These are phyloP conservation scores for Theristicus caerulescens DNA, from an alignment of 2,113 vertebrate species.

Conservation along the genomic window DNA sequence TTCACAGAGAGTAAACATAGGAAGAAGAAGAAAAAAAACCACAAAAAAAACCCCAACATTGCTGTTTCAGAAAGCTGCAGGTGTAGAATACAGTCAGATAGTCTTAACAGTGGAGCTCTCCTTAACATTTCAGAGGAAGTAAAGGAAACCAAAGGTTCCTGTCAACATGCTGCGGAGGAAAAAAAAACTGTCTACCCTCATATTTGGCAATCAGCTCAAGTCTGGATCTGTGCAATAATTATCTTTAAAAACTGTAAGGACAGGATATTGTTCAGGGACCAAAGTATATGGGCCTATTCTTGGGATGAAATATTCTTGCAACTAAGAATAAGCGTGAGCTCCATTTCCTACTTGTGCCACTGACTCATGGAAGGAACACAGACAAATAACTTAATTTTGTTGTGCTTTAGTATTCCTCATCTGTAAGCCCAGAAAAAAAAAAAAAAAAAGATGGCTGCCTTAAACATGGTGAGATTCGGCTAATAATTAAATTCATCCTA, in stretches of 20 bases:
- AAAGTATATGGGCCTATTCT: background rate
- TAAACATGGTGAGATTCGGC: rapidly evolving
- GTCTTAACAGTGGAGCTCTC: background rate
- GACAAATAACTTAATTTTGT: background rate
- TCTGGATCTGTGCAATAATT: background rate
- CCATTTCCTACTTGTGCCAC: background rate
- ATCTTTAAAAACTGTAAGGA: background rate
- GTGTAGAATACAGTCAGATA: background rate
- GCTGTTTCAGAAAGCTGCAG: background rate
- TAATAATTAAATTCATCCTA: background rate
- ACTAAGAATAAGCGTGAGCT: background rate
- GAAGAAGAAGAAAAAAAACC: background rate
- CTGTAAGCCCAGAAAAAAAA: background rate
- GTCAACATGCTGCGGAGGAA: background rate
- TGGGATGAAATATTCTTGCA: background rate
- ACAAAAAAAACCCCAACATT: background rate
- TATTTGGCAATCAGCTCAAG: background rate
- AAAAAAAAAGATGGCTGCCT: background rate
- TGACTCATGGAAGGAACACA: background rate
- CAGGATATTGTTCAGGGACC: background rate
- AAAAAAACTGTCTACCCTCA: background rate
- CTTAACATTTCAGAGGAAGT: background rate
- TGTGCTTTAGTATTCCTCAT: background rate
- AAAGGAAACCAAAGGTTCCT: slow-evolving; percentile 19
- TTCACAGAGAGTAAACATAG: background rate